Conservation (phyloP, 2,113 vertebrate species). For the Octodon degus region DNA sequence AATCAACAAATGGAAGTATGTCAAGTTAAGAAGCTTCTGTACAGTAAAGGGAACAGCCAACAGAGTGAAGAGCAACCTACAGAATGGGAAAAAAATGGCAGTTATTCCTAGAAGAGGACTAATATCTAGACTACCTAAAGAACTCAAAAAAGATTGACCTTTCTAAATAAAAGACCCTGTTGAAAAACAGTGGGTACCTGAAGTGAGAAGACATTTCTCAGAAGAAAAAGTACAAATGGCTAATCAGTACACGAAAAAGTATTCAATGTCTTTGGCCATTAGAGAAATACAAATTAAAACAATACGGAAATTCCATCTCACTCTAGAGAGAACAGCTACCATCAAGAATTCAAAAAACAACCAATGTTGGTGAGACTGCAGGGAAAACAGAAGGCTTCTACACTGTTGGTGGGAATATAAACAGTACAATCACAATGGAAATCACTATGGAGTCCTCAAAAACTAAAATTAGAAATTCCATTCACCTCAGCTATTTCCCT, state of each 20-base stretch:
- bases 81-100: not conserved
- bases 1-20: not conserved
- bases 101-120: not conserved
- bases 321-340: not conserved
- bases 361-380: not conserved
- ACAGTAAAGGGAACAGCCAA: not conserved
- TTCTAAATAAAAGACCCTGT: not conserved
- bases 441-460: not conserved
- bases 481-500: not conserved
- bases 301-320: not conserved
- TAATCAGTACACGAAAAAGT: not conserved
- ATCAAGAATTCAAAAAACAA: not conserved
- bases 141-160: not conserved
- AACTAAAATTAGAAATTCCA: not conserved
- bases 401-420: not conserved
- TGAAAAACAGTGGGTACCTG: not conserved
- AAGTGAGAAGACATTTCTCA: not conserved
- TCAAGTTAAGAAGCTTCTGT: not conserved
- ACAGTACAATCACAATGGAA: not conserved
- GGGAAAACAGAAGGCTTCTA: not conserved
- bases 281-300: not conserved
- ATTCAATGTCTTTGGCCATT: not conserved
- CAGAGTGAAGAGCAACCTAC: not conserved
- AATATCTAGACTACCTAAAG: not conserved
- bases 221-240: not conserved